Evolutionary conservation across 2,888 invertebrate genomes (phyloP), one percentile per base, ranked within the genome.

Genomic region (Hypena proboscidalis): DNA sequence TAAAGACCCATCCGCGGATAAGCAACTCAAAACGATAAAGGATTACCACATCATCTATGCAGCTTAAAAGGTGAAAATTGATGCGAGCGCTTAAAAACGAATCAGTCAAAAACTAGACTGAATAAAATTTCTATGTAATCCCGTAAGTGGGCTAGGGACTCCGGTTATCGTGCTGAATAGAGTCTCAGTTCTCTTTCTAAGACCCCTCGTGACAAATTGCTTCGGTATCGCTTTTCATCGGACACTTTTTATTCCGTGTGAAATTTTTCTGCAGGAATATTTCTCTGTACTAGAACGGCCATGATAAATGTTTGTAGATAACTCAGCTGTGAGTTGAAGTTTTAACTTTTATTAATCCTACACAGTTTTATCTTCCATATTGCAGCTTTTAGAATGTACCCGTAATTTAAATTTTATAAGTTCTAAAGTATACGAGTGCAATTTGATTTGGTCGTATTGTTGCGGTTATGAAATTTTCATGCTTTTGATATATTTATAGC

Each of bases 171-270:
- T 34, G 23, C 21, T 47, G 59, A 54, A 57, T 59, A 49, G 48
- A 48, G 58, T 29, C 26, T 45, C 19, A 41, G 38, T 42, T 54
- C 42, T 45, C 40, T 46, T 62, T 56, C 69, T 70, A 66, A 74
- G 64, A 53, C 63, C 59, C 51, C 15, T 30, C 59, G 65, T 76
- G 76, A 76, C 76, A 76, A 76, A 76, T 76, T 63, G 59, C 77
- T 64, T 58, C 42, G 50, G 69, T 74, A 76, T 76, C 71, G 70
- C 61, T 68, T 65, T 60, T 66, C 67, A 67, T 66, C 59, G 58
- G 62, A 65, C 58, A 63, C 52, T 70, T 73, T 74, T 72, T 76
- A 67, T 66, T 61, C 65, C 49, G 56, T 62, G 59, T 60, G 64
- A 68, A 36, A 71, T 67, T 69, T 67, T 59, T 61, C 39, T 42